Conservation (phyloP, 2,888 invertebrate species). For the Eurytoma adleriae region DNA sequence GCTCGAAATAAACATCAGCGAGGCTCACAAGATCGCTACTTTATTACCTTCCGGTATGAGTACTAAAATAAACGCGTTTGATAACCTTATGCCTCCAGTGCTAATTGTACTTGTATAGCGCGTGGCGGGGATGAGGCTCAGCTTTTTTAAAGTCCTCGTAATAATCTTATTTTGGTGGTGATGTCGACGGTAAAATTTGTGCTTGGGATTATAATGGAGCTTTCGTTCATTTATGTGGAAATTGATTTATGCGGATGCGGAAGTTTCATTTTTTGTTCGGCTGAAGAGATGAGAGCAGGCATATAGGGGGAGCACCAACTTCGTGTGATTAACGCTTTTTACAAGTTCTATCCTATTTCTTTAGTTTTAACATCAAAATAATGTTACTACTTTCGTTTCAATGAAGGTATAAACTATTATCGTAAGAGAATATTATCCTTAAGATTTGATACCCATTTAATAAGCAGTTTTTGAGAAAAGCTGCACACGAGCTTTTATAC, state of each 20-base stretch:
- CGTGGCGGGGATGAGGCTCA: too few relatives aligned
- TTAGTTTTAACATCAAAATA: too few relatives aligned
- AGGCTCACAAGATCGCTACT: constrained; percentile 13
- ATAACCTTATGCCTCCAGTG: background rate
- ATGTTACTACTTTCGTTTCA: too few relatives aligned
- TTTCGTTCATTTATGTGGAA: too few relatives aligned
- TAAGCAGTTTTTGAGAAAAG: too few relatives aligned
- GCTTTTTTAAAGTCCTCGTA: too few relatives aligned
- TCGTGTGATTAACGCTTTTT: constrained; percentile 30
- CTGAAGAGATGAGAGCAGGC: background rate
- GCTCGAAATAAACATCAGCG: constrained; percentile 25
- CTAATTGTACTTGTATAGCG: too few relatives aligned
- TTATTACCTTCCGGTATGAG: constrained; percentile 9
- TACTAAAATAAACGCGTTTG: constrained; percentile 7
- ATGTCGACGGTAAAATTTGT: background rate
- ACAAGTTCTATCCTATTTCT: background rate
- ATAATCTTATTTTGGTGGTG: constrained; percentile 9
- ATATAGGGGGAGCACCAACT: background rate
- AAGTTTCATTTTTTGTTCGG: constrained; percentile 22
- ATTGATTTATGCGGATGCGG: constrained; percentile 31
- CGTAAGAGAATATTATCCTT: too few relatives aligned
- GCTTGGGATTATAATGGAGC: constrained; percentile 15
- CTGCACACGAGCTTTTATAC: too few relatives aligned
- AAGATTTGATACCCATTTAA: too few relatives aligned
- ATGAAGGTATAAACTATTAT: too few relatives aligned